Evolutionary conservation across 2,797 vertebrate genomes (phyloP).

Genomic region (Siniperca undulata): DNA sequence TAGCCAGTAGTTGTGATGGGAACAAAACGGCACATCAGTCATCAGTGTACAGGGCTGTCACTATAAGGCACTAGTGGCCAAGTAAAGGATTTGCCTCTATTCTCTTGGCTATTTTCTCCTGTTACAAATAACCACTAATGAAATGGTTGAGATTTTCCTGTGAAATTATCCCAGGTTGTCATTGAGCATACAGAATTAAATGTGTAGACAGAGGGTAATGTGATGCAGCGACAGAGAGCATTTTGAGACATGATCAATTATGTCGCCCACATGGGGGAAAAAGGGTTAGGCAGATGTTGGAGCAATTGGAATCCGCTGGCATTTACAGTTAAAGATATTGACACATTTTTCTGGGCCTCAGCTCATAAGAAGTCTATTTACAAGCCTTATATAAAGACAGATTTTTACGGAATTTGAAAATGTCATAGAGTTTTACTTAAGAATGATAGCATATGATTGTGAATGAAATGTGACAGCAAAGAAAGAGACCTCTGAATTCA

Average conservation of each 20-base stretch:
- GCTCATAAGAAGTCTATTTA: slow-evolving; percentile 23
- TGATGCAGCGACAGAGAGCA: slow-evolving; percentile 29
- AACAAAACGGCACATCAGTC: slow-evolving; percentile 3
- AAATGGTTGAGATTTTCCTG: slow-evolving; percentile 21
- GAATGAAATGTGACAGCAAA: slow-evolving; percentile 11
- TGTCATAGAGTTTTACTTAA: slow-evolving; percentile 34
- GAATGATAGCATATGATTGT: slow-evolving; percentile 1
- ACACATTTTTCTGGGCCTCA: neutral
- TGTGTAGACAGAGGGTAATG: slow-evolving; percentile 18
- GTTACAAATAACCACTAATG: slow-evolving; percentile 8
- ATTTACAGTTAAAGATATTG: slow-evolving; percentile 41
- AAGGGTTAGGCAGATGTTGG: neutral
- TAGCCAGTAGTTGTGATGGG: neutral
- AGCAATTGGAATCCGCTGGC: slow-evolving; percentile 22
- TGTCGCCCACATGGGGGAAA: neutral
- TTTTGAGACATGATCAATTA: slow-evolving; percentile 44
- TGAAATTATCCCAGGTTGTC: slow-evolving; percentile 15
- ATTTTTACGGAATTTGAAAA: slow-evolving; percentile 29
- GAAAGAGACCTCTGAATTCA: neutral
- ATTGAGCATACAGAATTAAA: slow-evolving; percentile 17
- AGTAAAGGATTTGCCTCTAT: slow-evolving; percentile 2
- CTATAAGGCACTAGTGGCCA: neutral
- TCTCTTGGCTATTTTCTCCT: neutral
- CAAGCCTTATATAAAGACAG: slow-evolving; percentile 8
- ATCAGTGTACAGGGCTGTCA: neutral